A percentile compares a stretch with the other conserved stretches of the same genome.
phyloP scores from a whole-genome alignment of 2,113 vertebrate species.

The Lophura nycthemera region DNA sequence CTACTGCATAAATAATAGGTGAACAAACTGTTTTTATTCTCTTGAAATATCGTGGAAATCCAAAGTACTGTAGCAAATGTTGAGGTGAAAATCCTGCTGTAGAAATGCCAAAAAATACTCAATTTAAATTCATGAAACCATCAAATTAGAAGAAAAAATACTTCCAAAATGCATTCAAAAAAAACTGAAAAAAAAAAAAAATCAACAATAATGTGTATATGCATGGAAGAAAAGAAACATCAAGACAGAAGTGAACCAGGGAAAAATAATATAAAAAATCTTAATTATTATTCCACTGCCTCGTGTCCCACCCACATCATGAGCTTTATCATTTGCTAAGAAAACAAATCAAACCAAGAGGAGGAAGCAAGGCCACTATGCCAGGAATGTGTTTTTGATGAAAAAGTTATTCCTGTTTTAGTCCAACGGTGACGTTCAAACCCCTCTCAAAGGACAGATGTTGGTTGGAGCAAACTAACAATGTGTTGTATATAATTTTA shows the following conservation, averaged over 20 bases:
- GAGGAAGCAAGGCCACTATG: neutral
- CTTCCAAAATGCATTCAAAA: neutral
- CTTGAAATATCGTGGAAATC: neutral
- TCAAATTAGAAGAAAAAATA: neutral
- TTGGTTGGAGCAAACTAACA: neutral
- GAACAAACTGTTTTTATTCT: neutral
- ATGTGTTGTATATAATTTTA: neutral
- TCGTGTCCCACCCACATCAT: neutral
- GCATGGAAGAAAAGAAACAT: neutral
- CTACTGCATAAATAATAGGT: neutral
- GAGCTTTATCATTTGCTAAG: neutral
- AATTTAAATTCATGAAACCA: neutral
- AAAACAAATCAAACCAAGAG: neutral
- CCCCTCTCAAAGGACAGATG: neutral
- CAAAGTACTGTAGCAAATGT: neutral
- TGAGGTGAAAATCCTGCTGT: neutral
- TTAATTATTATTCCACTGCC: neutral
- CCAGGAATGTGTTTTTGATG: constrained; percentile 20
- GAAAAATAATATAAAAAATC: neutral
- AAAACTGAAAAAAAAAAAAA: neutral
- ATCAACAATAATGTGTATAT: accelerated
- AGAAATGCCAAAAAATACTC: neutral
- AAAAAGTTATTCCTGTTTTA: constrained; percentile 19
- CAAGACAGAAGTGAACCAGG: neutral
- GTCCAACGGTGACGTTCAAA: neutral